Evolutionary conservation across 2,797 vertebrate genomes (phyloP).

Genomic region (Percopsis omiscomaycus): DNA sequence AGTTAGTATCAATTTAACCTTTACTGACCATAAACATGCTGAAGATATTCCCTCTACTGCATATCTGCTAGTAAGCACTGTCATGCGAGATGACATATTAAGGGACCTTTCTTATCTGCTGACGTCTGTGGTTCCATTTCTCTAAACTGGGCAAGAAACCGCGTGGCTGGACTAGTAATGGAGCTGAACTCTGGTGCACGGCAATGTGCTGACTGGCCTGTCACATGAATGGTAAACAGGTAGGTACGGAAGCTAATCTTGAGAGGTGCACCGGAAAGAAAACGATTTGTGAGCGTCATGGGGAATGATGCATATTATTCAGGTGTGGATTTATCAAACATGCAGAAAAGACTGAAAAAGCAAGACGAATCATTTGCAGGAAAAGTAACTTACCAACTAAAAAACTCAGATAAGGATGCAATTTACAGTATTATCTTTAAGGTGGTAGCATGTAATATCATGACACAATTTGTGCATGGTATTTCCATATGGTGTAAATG

Average conservation of each 20-base stretch:
- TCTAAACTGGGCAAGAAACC: background rate
- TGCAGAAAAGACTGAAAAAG: slow-evolving; percentile 4
- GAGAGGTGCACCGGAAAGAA: background rate
- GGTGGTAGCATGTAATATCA: too few relatives aligned
- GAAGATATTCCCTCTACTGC: slow-evolving; percentile 26
- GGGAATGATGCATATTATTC: slow-evolving; percentile 8
- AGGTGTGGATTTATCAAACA: background rate
- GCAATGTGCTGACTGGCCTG: slow-evolving; percentile 15
- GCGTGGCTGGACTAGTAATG: background rate
- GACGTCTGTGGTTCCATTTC: slow-evolving; percentile 32
- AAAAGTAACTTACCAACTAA: slow-evolving; percentile 6
- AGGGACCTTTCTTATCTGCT: slow-evolving; percentile 41
- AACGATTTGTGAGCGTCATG: background rate
- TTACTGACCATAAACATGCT: slow-evolving; percentile 27
- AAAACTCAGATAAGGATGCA: background rate
- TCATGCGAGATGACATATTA: slow-evolving; percentile 27
- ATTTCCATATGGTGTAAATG: too few relatives aligned
- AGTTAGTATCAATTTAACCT: background rate
- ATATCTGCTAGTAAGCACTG: slow-evolving; percentile 20
- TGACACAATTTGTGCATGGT: too few relatives aligned
- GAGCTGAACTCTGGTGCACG: slow-evolving; percentile 4
- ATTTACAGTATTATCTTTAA: background rate
- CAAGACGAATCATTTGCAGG: slow-evolving; percentile 4
- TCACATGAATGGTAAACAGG: slow-evolving; percentile 19
- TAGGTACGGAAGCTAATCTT: slow-evolving; percentile 5